phyloP scores from a whole-genome alignment of 2,797 vertebrate species.

The Argyrosomus regius region DNA sequence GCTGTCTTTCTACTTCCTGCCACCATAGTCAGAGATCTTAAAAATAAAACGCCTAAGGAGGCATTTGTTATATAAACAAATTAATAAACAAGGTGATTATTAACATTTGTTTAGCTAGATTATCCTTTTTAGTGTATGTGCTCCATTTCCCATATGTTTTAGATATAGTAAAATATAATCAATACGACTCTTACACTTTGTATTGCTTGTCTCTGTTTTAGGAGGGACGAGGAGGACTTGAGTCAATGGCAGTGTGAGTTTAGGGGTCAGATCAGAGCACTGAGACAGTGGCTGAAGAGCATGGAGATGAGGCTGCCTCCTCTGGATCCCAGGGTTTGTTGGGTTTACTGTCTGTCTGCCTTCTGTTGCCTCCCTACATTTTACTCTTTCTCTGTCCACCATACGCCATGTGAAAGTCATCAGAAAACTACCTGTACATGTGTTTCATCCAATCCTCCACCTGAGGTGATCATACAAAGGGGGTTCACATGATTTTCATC shows the following conservation, averaged over 20 bases:
- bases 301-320: conserved; percentile 87
- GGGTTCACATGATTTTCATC: neutral
- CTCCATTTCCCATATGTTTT: conserved; percentile 3
- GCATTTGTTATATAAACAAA: neutral
- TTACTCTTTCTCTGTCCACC: neutral
- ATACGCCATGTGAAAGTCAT: neutral
- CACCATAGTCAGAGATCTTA: neutral
- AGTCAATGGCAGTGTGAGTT: conserved; percentile 84
- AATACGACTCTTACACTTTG: neutral
- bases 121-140: neutral
- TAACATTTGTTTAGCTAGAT: neutral
- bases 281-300: conserved; percentile 87
- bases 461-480: neutral
- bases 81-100: neutral
- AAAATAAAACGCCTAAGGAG: neutral
- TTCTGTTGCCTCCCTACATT: conserved; percentile 11
- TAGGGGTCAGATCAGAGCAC: conserved; percentile 86
- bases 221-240: conserved; percentile 73
- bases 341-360: conserved; percentile 13
- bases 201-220: conserved; percentile 39
- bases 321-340: conserved; percentile 80
- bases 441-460: neutral
- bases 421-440: neutral
- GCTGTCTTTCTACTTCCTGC: neutral
- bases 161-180: neutral